Percentiles rank a stretch among this genome's conserved stretches.
Conservation (phyloP, 2,888 invertebrate species). For the Drosophila mettleri region DNA sequence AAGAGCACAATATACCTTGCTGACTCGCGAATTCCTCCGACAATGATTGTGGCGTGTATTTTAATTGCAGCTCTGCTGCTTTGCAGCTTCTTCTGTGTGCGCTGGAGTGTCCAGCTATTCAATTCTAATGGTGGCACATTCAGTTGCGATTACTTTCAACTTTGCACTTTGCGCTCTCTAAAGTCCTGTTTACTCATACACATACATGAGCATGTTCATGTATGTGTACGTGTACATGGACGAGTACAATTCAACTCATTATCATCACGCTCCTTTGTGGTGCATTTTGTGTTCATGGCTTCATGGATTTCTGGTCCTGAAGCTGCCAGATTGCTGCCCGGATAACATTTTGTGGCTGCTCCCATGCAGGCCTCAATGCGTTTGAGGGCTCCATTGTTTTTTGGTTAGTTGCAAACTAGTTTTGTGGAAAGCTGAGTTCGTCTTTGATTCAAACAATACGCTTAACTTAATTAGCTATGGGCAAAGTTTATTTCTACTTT, state of each 20-base stretch:
- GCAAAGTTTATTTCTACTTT: constrained; percentile 28
- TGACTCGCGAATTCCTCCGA: constrained; percentile 39
- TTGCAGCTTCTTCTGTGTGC: constrained; percentile 6
- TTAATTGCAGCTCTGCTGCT: constrained; percentile 47
- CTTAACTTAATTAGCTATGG: constrained; percentile 32
- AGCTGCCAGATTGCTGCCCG: constrained; percentile 47
- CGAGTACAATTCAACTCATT: constrained; percentile 61
- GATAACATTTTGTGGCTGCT: constrained; percentile 45
- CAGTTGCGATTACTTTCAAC: constrained; percentile 33
- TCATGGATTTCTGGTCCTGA: constrained; percentile 35
- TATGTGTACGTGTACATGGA: constrained; percentile 1
- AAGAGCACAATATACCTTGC: background rate
- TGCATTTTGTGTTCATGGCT: constrained; percentile 53
- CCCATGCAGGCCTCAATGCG: constrained; percentile 42
- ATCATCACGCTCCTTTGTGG: constrained; percentile 66
- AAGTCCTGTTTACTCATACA: constrained; percentile 39
- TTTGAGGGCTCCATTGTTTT: constrained; percentile 57
- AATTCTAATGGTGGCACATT: constrained; percentile 55
- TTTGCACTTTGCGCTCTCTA: constrained; percentile 37
- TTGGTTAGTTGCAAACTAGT: constrained; percentile 43
- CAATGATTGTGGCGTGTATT: constrained; percentile 64
- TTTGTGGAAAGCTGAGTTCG: constrained; percentile 46
- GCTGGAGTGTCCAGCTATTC: constrained; percentile 25
- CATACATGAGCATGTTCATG: background rate
- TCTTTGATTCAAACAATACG: constrained; percentile 47